These are phyloP conservation scores for Anodontia alba DNA, from an alignment of 2,888 invertebrate genomes.

Conservation along the genomic window DNA sequence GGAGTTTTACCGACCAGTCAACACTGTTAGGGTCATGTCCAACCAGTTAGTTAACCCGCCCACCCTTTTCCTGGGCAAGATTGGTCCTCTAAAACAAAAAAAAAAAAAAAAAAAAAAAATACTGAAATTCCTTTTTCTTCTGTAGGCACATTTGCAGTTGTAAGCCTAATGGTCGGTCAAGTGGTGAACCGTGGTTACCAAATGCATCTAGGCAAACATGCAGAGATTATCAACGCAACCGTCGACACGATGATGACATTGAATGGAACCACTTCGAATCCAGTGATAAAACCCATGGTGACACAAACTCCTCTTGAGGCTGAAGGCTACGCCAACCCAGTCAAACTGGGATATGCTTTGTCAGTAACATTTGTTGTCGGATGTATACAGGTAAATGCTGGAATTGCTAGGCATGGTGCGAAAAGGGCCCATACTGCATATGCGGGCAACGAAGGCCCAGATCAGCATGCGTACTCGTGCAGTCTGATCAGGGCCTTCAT, in stretches of 20 bases:
- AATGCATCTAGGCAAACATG: constrained; percentile 70
- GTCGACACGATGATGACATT: constrained; percentile 3
- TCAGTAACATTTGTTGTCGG: constrained; percentile 91
- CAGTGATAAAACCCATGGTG: constrained; percentile 26
- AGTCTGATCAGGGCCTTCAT: too few relatives aligned
- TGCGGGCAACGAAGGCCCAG: too few relatives aligned
- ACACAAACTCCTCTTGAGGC: constrained; percentile 8
- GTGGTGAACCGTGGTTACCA: constrained; percentile 86
- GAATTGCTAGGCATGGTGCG: too few relatives aligned
- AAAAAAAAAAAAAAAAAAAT: too few relatives aligned
- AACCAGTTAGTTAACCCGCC: too few relatives aligned
- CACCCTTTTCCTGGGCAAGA: too few relatives aligned
- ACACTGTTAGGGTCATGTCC: too few relatives aligned
- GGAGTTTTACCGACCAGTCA: too few relatives aligned
- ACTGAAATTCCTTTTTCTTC: too few relatives aligned
- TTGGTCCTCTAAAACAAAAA: too few relatives aligned
- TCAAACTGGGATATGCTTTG: constrained; percentile 87
- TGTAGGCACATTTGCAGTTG: constrained; percentile 89
- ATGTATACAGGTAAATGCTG: constrained; percentile 79
- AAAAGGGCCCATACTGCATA: neutral
- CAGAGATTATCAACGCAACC: constrained; percentile 12
- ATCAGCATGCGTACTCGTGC: too few relatives aligned
- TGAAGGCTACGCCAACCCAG: constrained; percentile 51
- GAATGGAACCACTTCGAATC: constrained; percentile 15
- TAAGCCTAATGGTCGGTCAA: constrained; percentile 96